These are phyloP conservation scores for Crossocerus cetratus DNA, from an alignment of 2,888 invertebrate genomes.

Conservation along the genomic window DNA sequence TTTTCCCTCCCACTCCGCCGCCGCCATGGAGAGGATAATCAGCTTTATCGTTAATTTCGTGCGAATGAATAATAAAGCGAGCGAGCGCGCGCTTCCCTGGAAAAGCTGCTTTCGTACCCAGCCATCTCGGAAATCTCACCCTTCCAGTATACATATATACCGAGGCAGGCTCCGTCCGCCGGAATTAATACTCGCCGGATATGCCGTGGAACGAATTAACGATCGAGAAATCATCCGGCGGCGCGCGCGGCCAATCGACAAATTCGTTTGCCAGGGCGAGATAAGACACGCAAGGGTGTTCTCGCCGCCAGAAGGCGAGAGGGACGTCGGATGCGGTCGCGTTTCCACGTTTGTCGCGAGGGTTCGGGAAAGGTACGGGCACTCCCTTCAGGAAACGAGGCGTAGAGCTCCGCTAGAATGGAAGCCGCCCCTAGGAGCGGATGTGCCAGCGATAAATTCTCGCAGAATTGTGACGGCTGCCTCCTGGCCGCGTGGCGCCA, in stretches of 20 bases:
- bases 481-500: constrained; percentile 33
- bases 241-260: constrained; percentile 24
- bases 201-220: too few relatives aligned
- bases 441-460: constrained; percentile 61
- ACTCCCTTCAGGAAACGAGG: constrained; percentile 30
- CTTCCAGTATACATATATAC: not conserved
- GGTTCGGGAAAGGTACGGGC: constrained; percentile 27
- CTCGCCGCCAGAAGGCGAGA: not conserved
- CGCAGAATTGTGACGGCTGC: constrained; percentile 52
- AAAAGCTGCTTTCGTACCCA: too few relatives aligned
- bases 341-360: constrained; percentile 24
- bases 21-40: not conserved
- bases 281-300: constrained; percentile 21
- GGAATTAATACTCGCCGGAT: too few relatives aligned
- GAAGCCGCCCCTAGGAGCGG: constrained; percentile 45
- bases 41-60: too few relatives aligned
- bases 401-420: constrained; percentile 44
- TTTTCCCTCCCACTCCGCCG: not conserved
- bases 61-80: too few relatives aligned
- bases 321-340: constrained; percentile 8
- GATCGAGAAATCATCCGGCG: constrained; percentile 20
- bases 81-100: too few relatives aligned
- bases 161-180: not conserved
- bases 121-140: too few relatives aligned
- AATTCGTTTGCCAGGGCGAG: constrained; percentile 23